Base-by-base conservation (phyloP, 2,888 invertebrate genomes). In the Trichopoda pennipes region DNA sequence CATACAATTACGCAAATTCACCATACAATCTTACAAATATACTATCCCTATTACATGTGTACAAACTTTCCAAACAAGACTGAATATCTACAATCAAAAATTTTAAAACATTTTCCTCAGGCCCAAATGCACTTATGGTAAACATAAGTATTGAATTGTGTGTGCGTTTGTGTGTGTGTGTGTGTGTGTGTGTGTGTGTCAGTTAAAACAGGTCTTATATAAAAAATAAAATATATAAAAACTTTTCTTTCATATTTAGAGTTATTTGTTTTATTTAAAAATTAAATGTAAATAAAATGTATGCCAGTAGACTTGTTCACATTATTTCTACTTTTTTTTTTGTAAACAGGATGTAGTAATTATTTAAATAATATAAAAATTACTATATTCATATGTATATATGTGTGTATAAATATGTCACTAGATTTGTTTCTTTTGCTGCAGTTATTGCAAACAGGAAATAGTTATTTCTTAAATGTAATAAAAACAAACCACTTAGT, bases 301-400 rank as follows among this genome's bases (percentile, higher is more conserved):
- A 49, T 70, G 47, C 35, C 47, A 58, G 21, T 69, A 28, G 69
- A 70, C 44, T 70, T 70, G 58, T 70, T 44, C 21, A 32, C 28
- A 55, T 35, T 44, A n/a, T 56, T 47, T 3, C 42, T 53, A n/a
- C 7, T 28, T 28, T 28, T 28, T 28, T 47, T 35, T 35, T 35
- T 21, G 28, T 2, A 63, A 47, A 14, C 17, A 17, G 32, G 23
- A 47, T 32, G 16, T 14, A 32, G 32, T 19, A 49, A 49, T 49
- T 63, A 17, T 49, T 63, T 23, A 44, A 44, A 61, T 38, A 23
- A 44, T 14, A 44, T 19, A 23, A 23, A 23, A 60, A 16, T 6
- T 16, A 28, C n/a, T n/a, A n/a, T n/a, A n/a, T n/a, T n/a, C n/a
- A n/a, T n/a, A n/a, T n/a, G n/a, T n/a, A 28, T 28, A 28, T 28